Evolutionary conservation across 2,888 invertebrate species (phyloP).

Genomic region (Cantharis rufa): DNA sequence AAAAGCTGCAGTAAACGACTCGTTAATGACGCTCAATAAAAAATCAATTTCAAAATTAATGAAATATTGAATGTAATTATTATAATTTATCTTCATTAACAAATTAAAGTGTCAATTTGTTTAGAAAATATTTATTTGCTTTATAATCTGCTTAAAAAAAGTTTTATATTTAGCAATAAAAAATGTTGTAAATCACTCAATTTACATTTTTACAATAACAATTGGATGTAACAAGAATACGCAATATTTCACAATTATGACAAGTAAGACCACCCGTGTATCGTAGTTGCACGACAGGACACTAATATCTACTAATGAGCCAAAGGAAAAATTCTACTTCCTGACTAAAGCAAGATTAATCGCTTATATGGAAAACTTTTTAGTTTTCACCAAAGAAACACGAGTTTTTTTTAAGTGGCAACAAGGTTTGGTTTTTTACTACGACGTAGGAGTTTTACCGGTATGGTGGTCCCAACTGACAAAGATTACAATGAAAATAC

Average conservation of each 20-base stretch:
- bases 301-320: conserved; percentile 26
- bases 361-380: neutral
- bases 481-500: conserved; percentile 43
- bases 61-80: neutral
- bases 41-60: neutral
- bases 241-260: conserved; percentile 37
- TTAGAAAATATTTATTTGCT: neutral
- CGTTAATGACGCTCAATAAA: neutral
- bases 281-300: conserved; percentile 35
- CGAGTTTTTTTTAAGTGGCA: neutral
- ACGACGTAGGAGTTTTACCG: conserved; percentile 18
- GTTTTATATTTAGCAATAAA: neutral
- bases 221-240: conserved; percentile 37
- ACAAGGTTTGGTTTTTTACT: neutral
- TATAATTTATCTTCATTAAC: neutral
- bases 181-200: conserved; percentile 16
- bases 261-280: conserved; percentile 40
- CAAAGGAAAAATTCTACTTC: conserved; percentile 1
- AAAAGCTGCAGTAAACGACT: neutral
- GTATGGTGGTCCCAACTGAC: conserved; percentile 41
- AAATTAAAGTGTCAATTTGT: neutral
- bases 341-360: neutral
- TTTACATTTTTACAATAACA: conserved; percentile 37
- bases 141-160: neutral
- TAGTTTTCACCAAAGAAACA: neutral